A percentile compares a stretch with the other conserved stretches of the same genome.
These are phyloP conservation scores for Triplophysa rosa DNA, from an alignment of 2,113 vertebrate genomes.

Conservation along the genomic window DNA sequence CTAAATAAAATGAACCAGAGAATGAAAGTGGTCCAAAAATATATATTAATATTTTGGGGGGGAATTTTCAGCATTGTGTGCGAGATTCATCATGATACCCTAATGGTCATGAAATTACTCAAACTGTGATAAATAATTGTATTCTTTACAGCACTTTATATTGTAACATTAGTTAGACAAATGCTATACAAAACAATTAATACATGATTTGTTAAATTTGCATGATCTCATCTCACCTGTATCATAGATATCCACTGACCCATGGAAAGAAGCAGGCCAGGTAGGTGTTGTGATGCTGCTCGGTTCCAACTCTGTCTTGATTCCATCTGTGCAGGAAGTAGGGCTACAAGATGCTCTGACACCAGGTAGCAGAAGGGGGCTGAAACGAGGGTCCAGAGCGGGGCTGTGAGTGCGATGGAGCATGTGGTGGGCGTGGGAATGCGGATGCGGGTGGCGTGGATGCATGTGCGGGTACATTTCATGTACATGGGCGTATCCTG, in stretches of 20 bases:
- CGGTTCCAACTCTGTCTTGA: constrained; percentile 83
- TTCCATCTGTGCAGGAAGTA: constrained; percentile 75
- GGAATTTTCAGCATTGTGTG: too few species aligned
- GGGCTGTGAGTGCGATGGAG: constrained; percentile 78
- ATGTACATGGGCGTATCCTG: constrained; percentile 86
- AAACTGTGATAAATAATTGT: too few species aligned
- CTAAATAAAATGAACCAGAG: too few species aligned
- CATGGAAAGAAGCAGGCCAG: constrained; percentile 87
- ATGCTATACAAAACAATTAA: too few species aligned
- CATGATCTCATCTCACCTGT: constrained; percentile 76
- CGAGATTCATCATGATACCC: too few species aligned
- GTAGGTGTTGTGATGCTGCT: constrained; percentile 74
- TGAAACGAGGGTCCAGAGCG: constrained; percentile 84
- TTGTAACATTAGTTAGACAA: too few species aligned
- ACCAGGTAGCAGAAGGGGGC: constrained; percentile 85
- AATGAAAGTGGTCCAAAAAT: too few species aligned
- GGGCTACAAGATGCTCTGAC: constrained; percentile 80
- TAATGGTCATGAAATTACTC: too few species aligned
- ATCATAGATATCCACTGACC: constrained; percentile 90
- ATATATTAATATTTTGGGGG: too few species aligned
- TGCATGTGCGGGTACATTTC: constrained; percentile 87
- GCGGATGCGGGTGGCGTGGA: constrained; percentile 75
- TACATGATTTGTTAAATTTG: neutral
- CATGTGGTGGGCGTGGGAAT: constrained; percentile 75
- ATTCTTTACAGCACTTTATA: too few species aligned